Evolutionary conservation across 2,113 vertebrate species (phyloP), one percentile per base, ranked within the genome.

Genomic region (Falco punctatus): DNA sequence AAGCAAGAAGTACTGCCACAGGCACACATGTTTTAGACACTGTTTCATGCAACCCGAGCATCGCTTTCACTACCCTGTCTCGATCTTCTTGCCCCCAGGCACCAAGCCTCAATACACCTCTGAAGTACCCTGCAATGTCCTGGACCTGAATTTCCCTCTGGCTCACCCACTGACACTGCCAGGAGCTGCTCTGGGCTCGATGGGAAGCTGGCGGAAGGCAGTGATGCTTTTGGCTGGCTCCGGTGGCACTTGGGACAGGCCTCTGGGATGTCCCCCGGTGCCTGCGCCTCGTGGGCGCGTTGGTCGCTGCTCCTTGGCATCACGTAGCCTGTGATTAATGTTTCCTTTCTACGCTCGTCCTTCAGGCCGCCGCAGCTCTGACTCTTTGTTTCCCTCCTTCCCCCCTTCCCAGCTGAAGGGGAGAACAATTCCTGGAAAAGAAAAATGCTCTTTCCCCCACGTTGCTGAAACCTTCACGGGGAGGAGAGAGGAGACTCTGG

Each of bases 341-440:
- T 96, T 96, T 96, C 96, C 97, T 96, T 97, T 91, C 96, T 96
- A 14, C 9, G 10, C 93, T 61, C 48, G 62, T 55, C 73, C 90
- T 87, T 81, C 92, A 64, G 66, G 52, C 73, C 1, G 26, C 49
- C 0, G 24, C 87, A 5, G 51, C 73, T 90, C 91, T 44, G 70
- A 67, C 57, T 97, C 86, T 87, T 92, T 95, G 92, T 94, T 95
- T 93, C 90, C 87, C 67, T 94, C 87, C 81, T 96, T 91, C 40
- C 81, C 72, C 92, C 54, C 58, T 91, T 89, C 91, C 42, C 48
- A 2, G 27, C 78, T 4, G 6, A 96, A 91, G 48, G 51, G 69
- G 78, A 96, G 89, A 97, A 97, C 96, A 96, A 96, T 97, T 97
- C 97, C 96, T 94, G 95, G 96, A 97, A 96, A 90, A 94, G 94